Evolutionary conservation across 2,113 vertebrate species (phyloP), one percentile per base, ranked within the genome.

Genomic region (Agelaius phoeniceus): DNA sequence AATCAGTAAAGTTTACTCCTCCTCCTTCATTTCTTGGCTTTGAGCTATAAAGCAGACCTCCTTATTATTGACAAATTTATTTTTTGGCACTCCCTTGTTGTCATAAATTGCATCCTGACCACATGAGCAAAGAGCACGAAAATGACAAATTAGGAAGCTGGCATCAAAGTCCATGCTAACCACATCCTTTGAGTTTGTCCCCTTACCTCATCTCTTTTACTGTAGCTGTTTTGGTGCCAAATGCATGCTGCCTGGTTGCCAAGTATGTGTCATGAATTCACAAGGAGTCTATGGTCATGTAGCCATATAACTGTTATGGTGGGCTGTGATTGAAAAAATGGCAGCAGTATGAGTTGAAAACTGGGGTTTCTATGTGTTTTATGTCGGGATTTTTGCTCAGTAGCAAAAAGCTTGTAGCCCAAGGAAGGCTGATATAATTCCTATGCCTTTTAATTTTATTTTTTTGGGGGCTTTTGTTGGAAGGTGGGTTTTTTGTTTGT

Each of bases 181-280:
- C 84, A 77, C 68, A 73, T 96, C 78, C 84, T 86, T 93, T 74
- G 67, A 95, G 94, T 75, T 95, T 80, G 59, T 87, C 82, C 63
- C 59, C 43, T 96, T 96, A 91, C 89, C 75, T 96, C 84, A 93
- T 93, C 78, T 82, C n/a, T 87, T 91, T 95, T 84, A 76, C 66
- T 84, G 66, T 58, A 85, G 37, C 43, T 87, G 66, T 75, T 91
- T 79, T 88, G 33, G 49, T 94, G 91, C 90, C 82, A 94, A 90
- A 76, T 85, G 61, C 43, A 46, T 41, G 11, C 69, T 89, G 41
- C n/a, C 73, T 63, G 80, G 27, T 59, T 92, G 87, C 92, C 91
- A 96, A 85, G 59, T 77, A 79, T 44, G n/a, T 92, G 31, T 91
- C 69, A 65, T 77, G 80, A 85, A 86, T 66, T 89, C 52, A 75